phyloP scores from a whole-genome alignment of 1,140 invertebrate species.

The Aricia agestis region DNA sequence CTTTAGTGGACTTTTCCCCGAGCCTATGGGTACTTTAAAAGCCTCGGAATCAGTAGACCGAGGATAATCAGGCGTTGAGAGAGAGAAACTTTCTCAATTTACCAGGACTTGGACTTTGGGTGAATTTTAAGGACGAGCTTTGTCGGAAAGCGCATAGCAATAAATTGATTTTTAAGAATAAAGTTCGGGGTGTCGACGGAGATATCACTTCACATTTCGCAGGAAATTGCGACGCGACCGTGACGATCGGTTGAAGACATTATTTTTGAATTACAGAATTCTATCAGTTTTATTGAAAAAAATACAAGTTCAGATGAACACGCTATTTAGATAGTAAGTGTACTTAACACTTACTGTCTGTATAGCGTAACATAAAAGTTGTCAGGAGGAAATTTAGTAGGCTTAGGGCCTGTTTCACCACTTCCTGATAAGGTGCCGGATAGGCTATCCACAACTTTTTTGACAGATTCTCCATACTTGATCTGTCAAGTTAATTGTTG shows the following conservation, averaged over 20 bases:
- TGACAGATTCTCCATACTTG: too few species aligned
- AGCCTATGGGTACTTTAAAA: background rate
- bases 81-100: slow-evolving; percentile 37
- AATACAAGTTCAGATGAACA: background rate
- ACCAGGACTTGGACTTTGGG: slow-evolving; percentile 31
- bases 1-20: slow-evolving; percentile 2
- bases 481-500: too few species aligned
- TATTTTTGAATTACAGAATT: background rate
- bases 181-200: background rate
- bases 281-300: background rate
- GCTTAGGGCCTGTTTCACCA: too few species aligned
- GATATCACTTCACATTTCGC: background rate
- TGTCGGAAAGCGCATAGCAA: slow-evolving; percentile 28
- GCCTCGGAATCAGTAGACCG: slow-evolving; percentile 4
- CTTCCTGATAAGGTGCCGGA: too few species aligned
- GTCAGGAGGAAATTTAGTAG: too few species aligned
- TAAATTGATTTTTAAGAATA: slow-evolving; percentile 27
- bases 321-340: too few species aligned
- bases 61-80: slow-evolving; percentile 13
- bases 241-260: background rate
- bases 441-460: too few species aligned
- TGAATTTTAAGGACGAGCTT: slow-evolving; percentile 26
- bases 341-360: too few species aligned
- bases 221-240: background rate
- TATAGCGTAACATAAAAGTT: too few species aligned